Conservation (phyloP, 2,888 invertebrate species). For the Pyrgus malvae region DNA sequence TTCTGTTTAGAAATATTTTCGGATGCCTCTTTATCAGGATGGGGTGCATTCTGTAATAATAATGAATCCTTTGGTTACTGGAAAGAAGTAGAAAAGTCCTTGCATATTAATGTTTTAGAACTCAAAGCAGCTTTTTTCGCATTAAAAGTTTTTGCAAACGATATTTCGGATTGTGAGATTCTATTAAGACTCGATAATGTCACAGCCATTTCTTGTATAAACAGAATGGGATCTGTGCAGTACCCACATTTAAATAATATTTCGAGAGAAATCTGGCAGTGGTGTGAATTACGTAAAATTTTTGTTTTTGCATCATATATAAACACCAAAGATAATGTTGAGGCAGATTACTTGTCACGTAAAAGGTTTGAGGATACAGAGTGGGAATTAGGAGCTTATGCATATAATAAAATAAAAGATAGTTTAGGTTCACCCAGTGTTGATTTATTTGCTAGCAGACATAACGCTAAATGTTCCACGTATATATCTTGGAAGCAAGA, state of each 20-base stretch:
- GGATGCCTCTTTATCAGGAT: conserved; percentile 12
- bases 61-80: conserved; percentile 4
- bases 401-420: conserved; percentile 5
- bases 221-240: conserved; percentile 29
- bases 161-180: neutral
- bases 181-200: conserved; percentile 21
- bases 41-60: conserved; percentile 9
- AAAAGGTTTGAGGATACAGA: conserved; percentile 23
- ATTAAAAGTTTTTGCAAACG: conserved; percentile 15
- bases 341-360: conserved; percentile 19
- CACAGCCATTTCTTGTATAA: conserved; percentile 28
- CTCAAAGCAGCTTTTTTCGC: conserved; percentile 26
- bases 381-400: conserved; percentile 15
- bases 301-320: conserved; percentile 25
- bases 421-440: neutral
- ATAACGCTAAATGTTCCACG: conserved; percentile 21
- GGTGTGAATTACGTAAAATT: conserved; percentile 23
- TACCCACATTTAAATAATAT: conserved; percentile 23
- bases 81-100: neutral
- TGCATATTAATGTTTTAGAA: conserved; percentile 29
- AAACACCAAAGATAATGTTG: conserved; percentile 13
- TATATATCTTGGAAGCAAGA: conserved; percentile 25
- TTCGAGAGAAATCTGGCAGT: conserved; percentile 19
- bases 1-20: conserved; percentile 4
- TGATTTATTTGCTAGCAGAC: conserved; percentile 27